Conservation (phyloP, 1,140 invertebrate genomes). For the Vanessa atalanta region DNA sequence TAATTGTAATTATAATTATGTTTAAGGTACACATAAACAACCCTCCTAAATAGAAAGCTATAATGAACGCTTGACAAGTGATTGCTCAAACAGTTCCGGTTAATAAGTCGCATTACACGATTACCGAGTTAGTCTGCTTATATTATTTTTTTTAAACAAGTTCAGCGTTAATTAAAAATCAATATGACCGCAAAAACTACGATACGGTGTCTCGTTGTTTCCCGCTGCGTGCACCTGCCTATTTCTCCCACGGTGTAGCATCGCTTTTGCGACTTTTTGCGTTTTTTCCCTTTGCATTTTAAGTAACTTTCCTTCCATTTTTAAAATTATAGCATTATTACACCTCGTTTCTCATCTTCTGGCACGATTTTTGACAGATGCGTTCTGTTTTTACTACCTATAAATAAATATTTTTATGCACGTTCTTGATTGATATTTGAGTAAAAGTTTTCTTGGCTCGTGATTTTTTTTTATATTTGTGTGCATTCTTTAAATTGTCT, state of each 20-base stretch:
- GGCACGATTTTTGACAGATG: constrained; percentile 36
- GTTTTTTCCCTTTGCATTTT: constrained; percentile 60
- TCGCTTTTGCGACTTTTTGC: constrained; percentile 53
- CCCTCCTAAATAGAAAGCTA: constrained; percentile 10
- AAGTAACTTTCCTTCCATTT: constrained; percentile 74
- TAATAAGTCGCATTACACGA: constrained; percentile 41
- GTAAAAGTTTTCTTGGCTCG: background rate
- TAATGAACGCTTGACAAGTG: constrained; percentile 1
- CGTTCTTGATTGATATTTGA: background rate
- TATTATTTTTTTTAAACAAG: constrained; percentile 29
- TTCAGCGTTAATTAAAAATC: constrained; percentile 63
- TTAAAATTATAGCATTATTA: constrained; percentile 60
- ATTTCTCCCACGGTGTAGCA: constrained; percentile 70
- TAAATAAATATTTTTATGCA: background rate
- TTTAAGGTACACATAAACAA: background rate
- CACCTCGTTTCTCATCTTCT: constrained; percentile 55
- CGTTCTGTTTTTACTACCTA: constrained; percentile 24
- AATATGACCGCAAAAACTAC: constrained; percentile 64
- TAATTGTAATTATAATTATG: too few relatives aligned
- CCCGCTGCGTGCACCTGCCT: constrained; percentile 62
- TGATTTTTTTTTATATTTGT: background rate
- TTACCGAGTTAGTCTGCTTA: constrained; percentile 20
- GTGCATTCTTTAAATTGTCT: background rate
- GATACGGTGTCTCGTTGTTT: constrained; percentile 47
- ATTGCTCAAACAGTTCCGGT: constrained; percentile 35